Percentiles rank a stretch among this genome's conserved stretches.
phyloP scores from a whole-genome alignment of 2,113 vertebrate genomes.

The Pterocles orientalis region DNA sequence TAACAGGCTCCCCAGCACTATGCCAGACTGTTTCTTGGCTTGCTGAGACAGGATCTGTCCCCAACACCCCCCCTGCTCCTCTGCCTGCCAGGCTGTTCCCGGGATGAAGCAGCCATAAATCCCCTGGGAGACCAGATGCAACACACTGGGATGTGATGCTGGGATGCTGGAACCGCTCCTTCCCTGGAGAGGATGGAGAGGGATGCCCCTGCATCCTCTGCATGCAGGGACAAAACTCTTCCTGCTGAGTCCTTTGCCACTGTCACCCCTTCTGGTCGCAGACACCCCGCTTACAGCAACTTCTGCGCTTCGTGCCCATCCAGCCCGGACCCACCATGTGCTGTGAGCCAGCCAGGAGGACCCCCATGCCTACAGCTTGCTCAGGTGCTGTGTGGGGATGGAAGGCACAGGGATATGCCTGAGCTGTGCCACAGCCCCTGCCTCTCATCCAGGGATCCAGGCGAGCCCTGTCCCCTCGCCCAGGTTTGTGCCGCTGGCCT shows the following conservation, averaged over 20 bases:
- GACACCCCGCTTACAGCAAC: background rate
- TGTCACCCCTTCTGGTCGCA: background rate
- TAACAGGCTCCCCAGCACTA: background rate
- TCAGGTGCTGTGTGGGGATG: background rate
- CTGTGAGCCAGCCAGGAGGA: background rate
- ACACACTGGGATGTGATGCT: background rate
- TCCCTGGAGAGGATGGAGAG: background rate
- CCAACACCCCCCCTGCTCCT: background rate
- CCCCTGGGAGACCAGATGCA: background rate
- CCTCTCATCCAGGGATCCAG: background rate
- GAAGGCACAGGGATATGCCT: background rate
- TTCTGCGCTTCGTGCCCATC: background rate
- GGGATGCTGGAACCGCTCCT: background rate
- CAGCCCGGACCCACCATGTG: fast-evolving
- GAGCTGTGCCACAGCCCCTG: background rate
- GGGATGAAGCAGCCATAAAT: background rate
- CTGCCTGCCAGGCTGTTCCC: background rate
- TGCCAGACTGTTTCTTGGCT: background rate
- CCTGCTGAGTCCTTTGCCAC: background rate
- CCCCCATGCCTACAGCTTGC: background rate
- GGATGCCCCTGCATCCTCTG: background rate
- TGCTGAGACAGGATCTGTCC: background rate
- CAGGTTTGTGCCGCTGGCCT: background rate
- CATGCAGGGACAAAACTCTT: background rate
- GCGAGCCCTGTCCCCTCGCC: background rate